Conservation (phyloP, 2,797 vertebrate genomes). For the Crenuchus spilurus region DNA sequence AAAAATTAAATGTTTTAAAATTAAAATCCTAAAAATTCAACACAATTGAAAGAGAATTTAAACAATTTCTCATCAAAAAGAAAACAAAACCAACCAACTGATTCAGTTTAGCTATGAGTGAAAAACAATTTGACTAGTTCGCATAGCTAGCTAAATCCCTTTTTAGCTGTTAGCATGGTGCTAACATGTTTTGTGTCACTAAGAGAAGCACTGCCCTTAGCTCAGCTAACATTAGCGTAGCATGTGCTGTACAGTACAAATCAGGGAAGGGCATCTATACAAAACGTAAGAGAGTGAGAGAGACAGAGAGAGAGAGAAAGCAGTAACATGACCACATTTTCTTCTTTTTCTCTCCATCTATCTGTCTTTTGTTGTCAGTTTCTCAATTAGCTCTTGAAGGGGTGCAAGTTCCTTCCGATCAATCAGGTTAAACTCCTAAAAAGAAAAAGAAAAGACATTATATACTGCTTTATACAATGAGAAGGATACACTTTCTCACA, state of each 20-base stretch:
- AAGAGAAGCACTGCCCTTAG: not conserved
- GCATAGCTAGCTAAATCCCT: slow-evolving; percentile 21
- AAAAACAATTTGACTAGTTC: too few relatives aligned
- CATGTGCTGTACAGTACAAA: slow-evolving; percentile 21
- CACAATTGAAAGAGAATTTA: not conserved
- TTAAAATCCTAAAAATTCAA: not conserved
- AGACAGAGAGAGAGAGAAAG: slow-evolving; percentile 59
- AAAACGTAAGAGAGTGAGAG: slow-evolving; percentile 70
- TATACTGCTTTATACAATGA: not conserved
- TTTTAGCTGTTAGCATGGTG: slow-evolving; percentile 2
- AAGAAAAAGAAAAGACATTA: slow-evolving; percentile 30
- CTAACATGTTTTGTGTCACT: not conserved
- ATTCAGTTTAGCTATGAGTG: too few relatives aligned
- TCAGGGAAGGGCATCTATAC: slow-evolving; percentile 73
- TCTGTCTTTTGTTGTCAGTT: slow-evolving; percentile 98
- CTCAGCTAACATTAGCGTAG: slow-evolving; percentile 8
- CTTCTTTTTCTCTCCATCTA: slow-evolving; percentile 71
- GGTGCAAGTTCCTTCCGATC: slow-evolving; percentile 95
- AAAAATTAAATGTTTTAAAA: too few relatives aligned
- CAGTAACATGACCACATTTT: slow-evolving; percentile 18
- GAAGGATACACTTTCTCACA: too few relatives aligned
- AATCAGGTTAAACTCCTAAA: slow-evolving; percentile 97
- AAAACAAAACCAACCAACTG: too few relatives aligned
- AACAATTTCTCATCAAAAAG: not conserved
- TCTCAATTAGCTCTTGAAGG: slow-evolving; percentile 98